Evolutionary conservation across 2,888 invertebrate species (phyloP).

Genomic region (Leucophora obtusa): DNA sequence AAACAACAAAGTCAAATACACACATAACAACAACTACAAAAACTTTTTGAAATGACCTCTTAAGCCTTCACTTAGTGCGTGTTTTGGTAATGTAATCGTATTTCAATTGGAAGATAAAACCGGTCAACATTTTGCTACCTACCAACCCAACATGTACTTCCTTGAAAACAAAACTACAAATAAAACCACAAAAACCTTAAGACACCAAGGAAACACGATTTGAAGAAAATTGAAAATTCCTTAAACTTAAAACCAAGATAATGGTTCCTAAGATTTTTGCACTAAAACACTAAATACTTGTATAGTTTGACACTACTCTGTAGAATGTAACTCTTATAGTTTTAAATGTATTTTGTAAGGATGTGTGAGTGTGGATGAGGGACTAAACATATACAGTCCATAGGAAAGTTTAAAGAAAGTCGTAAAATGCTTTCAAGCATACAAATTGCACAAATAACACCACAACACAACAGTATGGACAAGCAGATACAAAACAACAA

Average conservation of each 20-base stretch:
- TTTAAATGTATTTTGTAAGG: slow-evolving; percentile 34
- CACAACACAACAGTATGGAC: slow-evolving; percentile 62
- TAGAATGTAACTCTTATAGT: slow-evolving; percentile 59
- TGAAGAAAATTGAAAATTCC: slow-evolving; percentile 77
- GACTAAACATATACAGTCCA: slow-evolving; percentile 21
- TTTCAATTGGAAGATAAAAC: slow-evolving; percentile 71
- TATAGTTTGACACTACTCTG: slow-evolving; percentile 74
- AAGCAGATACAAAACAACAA: slow-evolving; percentile 19
- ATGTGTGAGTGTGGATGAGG: slow-evolving; percentile 23
- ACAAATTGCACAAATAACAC: slow-evolving; percentile 75
- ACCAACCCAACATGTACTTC: slow-evolving; percentile 26
- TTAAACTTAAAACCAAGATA: slow-evolving; percentile 55
- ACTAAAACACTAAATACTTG: slow-evolving; percentile 60
- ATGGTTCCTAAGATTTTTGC: slow-evolving; percentile 41
- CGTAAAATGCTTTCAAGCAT: slow-evolving; percentile 77
- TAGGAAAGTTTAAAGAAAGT: slow-evolving; percentile 68
- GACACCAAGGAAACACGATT: slow-evolving; percentile 66
- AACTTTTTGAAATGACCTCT: slow-evolving; percentile 59
- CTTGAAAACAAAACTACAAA: slow-evolving; percentile 35
- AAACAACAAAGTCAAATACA: slow-evolving; percentile 36
- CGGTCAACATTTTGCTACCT: slow-evolving; percentile 50
- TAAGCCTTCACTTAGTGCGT: slow-evolving; percentile 74
- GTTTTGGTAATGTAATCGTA: slow-evolving; percentile 77
- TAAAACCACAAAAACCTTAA: slow-evolving; percentile 57
- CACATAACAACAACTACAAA: slow-evolving; percentile 29